phyloP scores from a whole-genome alignment of 1,140 invertebrate genomes.

The Vanessa atalanta region DNA sequence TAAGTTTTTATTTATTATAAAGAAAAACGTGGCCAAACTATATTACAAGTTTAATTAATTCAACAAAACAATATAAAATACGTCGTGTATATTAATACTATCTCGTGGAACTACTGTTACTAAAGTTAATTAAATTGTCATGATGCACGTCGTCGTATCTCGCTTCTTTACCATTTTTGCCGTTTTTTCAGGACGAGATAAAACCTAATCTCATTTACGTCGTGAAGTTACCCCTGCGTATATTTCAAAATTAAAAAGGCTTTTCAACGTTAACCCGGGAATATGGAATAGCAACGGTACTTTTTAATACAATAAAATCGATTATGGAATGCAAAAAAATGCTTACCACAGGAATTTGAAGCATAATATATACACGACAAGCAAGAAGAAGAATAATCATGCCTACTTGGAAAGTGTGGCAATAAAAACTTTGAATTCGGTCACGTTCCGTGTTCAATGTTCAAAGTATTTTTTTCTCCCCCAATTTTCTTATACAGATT shows the following conservation, averaged over 20 bases:
- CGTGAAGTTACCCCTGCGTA: conserved; percentile 21
- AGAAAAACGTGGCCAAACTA: too few species aligned
- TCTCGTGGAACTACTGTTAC: background rate
- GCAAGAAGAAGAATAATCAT: background rate
- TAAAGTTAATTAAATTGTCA: conserved; percentile 31
- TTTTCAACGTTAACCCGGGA: background rate
- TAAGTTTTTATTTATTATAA: too few species aligned
- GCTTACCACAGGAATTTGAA: too few species aligned
- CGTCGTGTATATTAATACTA: too few species aligned
- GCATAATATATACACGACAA: background rate
- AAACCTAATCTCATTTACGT: conserved; percentile 36
- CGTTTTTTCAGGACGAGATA: conserved; percentile 28
- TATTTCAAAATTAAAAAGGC: conserved; percentile 23
- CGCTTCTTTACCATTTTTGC: conserved; percentile 20
- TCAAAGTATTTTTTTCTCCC: background rate
- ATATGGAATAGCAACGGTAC: background rate
- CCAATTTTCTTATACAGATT: conserved; percentile 1
- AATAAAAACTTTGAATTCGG: conserved; percentile 9
- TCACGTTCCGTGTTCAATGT: conserved; percentile 1
- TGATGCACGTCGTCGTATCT: conserved; percentile 16
- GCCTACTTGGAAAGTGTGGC: background rate
- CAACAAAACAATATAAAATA: too few species aligned
- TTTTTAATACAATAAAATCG: background rate
- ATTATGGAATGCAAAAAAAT: too few species aligned
- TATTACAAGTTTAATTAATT: too few species aligned